Conservation (phyloP, 2,888 invertebrate genomes). For the Byasa hedistus region DNA sequence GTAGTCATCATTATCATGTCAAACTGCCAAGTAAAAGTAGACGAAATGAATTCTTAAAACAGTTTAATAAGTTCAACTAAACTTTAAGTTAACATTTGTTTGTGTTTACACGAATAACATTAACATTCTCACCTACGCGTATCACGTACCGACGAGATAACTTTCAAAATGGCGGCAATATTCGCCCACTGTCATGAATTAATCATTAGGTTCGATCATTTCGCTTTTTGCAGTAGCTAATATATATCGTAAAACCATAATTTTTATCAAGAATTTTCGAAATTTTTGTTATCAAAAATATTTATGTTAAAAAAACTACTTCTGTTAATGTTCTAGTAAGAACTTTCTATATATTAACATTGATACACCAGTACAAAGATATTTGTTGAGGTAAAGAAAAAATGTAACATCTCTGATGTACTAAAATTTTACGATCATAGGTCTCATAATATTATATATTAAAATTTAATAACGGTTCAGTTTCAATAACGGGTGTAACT, state of each 20-base stretch:
- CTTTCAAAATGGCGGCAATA: constrained; percentile 66
- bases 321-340: too few relatives aligned
- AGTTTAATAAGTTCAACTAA: too few relatives aligned
- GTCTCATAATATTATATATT: not conserved
- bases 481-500: not conserved
- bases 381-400: too few relatives aligned
- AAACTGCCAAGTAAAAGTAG: too few relatives aligned
- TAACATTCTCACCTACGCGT: constrained; percentile 65
- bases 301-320: too few relatives aligned
- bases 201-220: constrained; percentile 33
- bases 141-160: constrained; percentile 44
- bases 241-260: not conserved
- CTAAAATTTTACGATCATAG: too few relatives aligned
- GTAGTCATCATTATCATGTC: not conserved
- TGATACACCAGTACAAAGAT: too few relatives aligned
- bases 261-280: too few relatives aligned
- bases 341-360: too few relatives aligned
- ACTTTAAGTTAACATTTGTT: not conserved
- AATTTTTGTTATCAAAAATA: too few relatives aligned
- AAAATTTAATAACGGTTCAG: not conserved
- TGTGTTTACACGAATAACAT: constrained; percentile 43
- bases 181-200: constrained; percentile 60
- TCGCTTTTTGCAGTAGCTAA: not conserved
- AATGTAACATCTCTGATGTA: too few relatives aligned
- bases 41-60: too few relatives aligned